phyloP scores from a whole-genome alignment of 1,140 invertebrate species.

The Leptinotarsa texana region DNA sequence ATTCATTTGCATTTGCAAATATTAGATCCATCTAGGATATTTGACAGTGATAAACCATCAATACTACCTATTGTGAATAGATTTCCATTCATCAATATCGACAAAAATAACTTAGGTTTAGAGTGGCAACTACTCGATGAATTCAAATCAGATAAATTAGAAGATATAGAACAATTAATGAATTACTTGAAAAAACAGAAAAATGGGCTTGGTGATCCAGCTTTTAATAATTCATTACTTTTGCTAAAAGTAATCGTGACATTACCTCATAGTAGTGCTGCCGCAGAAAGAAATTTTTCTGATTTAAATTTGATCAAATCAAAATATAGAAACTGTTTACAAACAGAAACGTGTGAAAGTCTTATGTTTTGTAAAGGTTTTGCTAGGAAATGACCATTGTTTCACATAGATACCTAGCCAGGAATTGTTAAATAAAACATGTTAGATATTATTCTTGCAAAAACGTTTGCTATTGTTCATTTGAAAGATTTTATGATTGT shows the following conservation, averaged over 20 bases:
- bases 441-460: too few relatives aligned
- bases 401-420: background rate
- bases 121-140: background rate
- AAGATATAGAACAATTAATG: constrained; percentile 5
- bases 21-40: constrained; percentile 4
- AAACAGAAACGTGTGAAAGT: background rate
- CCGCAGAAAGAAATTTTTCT: background rate
- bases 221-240: background rate
- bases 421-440: too few relatives aligned
- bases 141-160: background rate
- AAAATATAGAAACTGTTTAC: constrained; percentile 9
- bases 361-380: background rate
- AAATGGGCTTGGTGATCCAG: constrained; percentile 1
- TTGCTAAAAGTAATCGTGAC: constrained; percentile 5
- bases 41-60: constrained; percentile 5
- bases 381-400: background rate
- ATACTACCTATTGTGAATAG: background rate
- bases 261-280: constrained; percentile 1
- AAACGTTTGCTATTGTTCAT: too few relatives aligned
- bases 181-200: constrained; percentile 1
- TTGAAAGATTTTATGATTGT: too few relatives aligned
- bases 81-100: background rate
- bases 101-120: background rate
- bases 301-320: background rate
- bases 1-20: background rate